Evolutionary conservation across 2,888 invertebrate genomes (phyloP).

Genomic region (Allolobophora icterica): DNA sequence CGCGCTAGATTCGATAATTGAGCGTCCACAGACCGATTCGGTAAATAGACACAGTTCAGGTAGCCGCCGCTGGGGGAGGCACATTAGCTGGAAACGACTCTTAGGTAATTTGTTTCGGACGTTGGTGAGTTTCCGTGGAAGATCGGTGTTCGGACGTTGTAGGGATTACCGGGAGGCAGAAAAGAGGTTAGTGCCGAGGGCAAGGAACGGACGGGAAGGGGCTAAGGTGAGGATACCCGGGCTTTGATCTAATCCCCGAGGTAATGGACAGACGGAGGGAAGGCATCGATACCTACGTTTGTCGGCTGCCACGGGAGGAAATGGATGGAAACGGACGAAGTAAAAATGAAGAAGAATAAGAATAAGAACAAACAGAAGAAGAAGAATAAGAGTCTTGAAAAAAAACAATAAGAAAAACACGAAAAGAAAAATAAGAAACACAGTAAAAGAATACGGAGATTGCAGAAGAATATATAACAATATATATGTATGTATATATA

Average conservation of each 20-base stretch:
- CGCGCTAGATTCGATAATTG: conserved; percentile 21
- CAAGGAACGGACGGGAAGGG: background rate
- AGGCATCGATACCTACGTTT: background rate
- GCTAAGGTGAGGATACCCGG: background rate
- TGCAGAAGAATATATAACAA: background rate
- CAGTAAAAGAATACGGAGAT: background rate
- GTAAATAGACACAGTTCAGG: conserved; percentile 17
- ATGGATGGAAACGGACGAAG: background rate
- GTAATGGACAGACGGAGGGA: background rate
- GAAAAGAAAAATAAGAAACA: background rate
- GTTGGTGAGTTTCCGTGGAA: background rate
- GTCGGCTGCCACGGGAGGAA: background rate
- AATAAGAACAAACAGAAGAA: background rate
- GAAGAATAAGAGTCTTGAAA: no score
- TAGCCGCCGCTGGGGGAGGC: background rate
- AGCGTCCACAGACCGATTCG: background rate
- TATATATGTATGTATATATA: no score
- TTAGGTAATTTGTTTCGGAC: conserved; percentile 2
- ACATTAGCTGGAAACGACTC: background rate
- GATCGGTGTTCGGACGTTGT: background rate
- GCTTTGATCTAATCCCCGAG: conserved; percentile 27
- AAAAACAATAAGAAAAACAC: background rate
- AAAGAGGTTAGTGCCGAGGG: background rate
- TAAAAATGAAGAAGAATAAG: no score
- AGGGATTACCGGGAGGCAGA: background rate